These are phyloP conservation scores for Pseudorasbora parva DNA, from an alignment of 2,113 vertebrate genomes.

Conservation along the genomic window DNA sequence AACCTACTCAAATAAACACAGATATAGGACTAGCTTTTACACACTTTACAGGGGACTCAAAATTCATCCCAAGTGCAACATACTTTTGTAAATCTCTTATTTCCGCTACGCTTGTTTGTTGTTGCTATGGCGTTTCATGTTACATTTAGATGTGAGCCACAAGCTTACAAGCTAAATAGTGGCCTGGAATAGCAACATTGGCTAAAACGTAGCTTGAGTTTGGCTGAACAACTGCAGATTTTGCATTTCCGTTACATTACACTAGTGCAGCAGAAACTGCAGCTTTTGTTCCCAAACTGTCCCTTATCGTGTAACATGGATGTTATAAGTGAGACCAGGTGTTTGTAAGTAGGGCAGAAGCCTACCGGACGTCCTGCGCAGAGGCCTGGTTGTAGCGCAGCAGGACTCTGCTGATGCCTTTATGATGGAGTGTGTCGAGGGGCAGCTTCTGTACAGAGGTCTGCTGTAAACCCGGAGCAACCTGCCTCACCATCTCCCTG, in stretches of 20 bases:
- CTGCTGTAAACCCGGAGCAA: conserved; percentile 87
- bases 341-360: not conserved
- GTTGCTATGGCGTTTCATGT: not conserved
- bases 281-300: not conserved
- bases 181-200: not conserved
- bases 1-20: conserved; percentile 73
- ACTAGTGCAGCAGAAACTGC: not conserved
- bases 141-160: not conserved
- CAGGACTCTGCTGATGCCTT: conserved; percentile 82
- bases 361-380: conserved; percentile 83
- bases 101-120: not conserved
- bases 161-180: not conserved
- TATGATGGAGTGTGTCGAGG: conserved; percentile 65
- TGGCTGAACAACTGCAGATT: not conserved
- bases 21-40: not conserved
- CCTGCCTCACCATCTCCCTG: conserved; percentile 77
- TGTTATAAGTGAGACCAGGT: not conserved
- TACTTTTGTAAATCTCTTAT: not conserved
- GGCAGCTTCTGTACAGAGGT: conserved; percentile 81
- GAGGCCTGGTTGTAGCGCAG: conserved; percentile 90
- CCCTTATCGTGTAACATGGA: not conserved
- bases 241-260: not conserved
- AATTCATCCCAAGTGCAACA: not conserved
- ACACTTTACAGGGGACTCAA: not conserved
- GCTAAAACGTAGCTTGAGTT: not conserved